Evolutionary conservation across 1,140 invertebrate genomes (phyloP).

Genomic region (Marisa cornuarietis): DNA sequence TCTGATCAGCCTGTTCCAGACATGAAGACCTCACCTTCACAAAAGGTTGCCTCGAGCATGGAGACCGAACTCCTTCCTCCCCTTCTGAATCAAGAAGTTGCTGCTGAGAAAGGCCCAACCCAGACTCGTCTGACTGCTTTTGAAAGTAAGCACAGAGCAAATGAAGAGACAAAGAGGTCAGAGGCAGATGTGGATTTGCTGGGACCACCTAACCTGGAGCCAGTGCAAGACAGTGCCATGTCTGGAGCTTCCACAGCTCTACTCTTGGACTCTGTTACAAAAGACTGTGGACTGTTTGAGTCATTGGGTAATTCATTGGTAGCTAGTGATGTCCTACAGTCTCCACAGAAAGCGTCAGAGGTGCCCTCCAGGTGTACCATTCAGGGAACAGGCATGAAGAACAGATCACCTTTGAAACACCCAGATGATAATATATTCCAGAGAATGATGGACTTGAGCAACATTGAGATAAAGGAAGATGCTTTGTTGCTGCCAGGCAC

Average conservation of each 20-base stretch:
- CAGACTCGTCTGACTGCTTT: not conserved
- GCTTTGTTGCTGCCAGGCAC: too few relatives aligned
- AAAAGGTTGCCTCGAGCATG: not conserved
- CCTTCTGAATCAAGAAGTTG: not conserved
- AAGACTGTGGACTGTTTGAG: not conserved
- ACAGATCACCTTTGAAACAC: conserved; percentile 17
- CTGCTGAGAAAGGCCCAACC: not conserved
- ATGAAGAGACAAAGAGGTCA: not conserved
- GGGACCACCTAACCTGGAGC: conserved; percentile 7
- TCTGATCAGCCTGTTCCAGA: not conserved
- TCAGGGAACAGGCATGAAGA: not conserved
- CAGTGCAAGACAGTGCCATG: not conserved
- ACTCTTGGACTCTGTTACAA: not conserved
- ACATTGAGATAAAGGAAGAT: not conserved
- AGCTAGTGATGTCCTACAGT: not conserved
- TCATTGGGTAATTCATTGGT: not conserved
- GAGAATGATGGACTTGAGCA: conserved; percentile 15
- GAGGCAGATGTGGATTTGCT: not conserved
- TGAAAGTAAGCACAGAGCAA: not conserved
- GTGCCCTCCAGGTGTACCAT: not conserved
- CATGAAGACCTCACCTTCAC: not conserved
- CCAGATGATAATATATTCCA: conserved; percentile 21
- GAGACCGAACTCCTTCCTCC: not conserved
- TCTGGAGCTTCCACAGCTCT: not conserved
- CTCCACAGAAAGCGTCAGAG: not conserved